Conservation (phyloP, 1,140 invertebrate genomes). For the Lasioglossum albipes region DNA sequence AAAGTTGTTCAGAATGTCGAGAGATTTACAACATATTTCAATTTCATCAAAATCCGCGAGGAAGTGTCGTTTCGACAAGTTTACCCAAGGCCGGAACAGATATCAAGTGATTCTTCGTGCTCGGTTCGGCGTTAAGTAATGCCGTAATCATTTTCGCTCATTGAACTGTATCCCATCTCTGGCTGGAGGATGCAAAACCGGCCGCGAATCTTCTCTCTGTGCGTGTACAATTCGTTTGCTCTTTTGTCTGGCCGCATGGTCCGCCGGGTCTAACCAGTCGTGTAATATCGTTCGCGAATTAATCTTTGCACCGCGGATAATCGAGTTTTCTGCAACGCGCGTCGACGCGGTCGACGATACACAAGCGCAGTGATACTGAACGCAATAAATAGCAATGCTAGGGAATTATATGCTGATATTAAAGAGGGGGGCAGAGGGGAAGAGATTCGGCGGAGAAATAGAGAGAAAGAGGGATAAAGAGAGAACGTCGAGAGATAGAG, state of each 20-base stretch:
- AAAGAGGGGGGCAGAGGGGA: not conserved
- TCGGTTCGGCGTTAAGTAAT: no score
- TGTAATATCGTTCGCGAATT: not conserved
- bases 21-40: no score
- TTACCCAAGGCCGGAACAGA: no score
- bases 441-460: not conserved
- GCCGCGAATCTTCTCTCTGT: conserved; percentile 1
- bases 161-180: no score
- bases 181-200: no score
- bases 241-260: not conserved
- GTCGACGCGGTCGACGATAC: conserved; percentile 30
- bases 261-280: not conserved
- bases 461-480: not conserved
- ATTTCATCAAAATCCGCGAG: no score
- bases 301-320: conserved; percentile 21
- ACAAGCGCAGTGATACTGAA: conserved; percentile 64
- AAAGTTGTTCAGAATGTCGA: no score
- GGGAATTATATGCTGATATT: conserved; percentile 50
- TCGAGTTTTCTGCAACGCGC: conserved; percentile 11
- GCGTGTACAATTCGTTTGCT: not conserved
- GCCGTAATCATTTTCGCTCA: no score
- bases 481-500: not conserved
- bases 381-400: conserved; percentile 64
- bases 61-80: no score
- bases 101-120: no score